Conservation (phyloP, 1,140 invertebrate genomes). For the Archivesica marissinica region DNA sequence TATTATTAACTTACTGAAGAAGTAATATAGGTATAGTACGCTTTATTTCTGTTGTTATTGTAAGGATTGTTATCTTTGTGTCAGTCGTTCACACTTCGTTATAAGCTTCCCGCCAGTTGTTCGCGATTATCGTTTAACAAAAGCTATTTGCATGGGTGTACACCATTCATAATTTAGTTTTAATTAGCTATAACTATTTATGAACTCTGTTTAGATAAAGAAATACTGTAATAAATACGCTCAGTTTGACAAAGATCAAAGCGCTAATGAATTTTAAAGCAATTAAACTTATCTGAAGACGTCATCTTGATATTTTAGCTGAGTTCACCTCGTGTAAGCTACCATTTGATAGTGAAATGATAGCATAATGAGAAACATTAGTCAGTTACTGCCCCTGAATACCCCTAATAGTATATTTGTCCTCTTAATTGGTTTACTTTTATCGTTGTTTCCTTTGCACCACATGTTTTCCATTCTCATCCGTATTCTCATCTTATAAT, state of each 20-base stretch:
- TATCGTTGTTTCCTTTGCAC: too few species aligned
- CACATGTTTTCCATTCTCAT: too few species aligned
- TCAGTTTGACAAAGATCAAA: slow-evolving; percentile 18
- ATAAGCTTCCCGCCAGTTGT: neutral
- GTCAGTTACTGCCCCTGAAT: too few species aligned
- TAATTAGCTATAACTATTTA: slow-evolving; percentile 9
- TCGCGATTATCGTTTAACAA: neutral
- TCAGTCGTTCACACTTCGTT: too few species aligned
- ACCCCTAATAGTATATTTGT: too few species aligned
- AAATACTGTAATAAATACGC: slow-evolving; percentile 20
- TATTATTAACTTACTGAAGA: too few species aligned
- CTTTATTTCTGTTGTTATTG: too few species aligned
- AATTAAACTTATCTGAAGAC: neutral
- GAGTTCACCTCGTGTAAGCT: slow-evolving; percentile 12
- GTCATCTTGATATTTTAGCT: slow-evolving; percentile 7
- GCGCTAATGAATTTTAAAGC: slow-evolving; percentile 17
- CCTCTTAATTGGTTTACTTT: too few species aligned
- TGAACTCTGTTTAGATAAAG: slow-evolving; percentile 7
- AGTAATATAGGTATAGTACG: too few species aligned
- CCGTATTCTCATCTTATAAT: too few species aligned
- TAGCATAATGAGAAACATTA: too few species aligned
- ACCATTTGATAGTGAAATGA: neutral
- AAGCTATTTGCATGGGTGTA: slow-evolving; percentile 2
- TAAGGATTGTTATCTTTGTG: too few species aligned
- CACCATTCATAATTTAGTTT: slow-evolving; percentile 17